Base-by-base conservation (phyloP, 1,140 invertebrate species). In the Kradibia gibbosae region DNA sequence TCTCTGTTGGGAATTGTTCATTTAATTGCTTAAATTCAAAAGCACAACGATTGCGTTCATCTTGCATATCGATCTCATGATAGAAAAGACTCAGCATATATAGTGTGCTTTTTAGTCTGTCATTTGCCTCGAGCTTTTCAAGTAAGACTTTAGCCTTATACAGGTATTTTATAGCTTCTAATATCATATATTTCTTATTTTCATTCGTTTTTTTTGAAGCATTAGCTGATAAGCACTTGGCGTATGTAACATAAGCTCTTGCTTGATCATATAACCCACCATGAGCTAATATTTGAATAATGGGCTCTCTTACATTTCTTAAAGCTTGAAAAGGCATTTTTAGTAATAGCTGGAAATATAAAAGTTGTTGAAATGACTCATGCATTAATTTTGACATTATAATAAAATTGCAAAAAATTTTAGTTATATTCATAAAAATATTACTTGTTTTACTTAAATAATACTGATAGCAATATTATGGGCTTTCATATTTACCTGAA, bases 231-330 rank as follows among this genome's bases (percentile, higher is more conserved):
- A 95, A 89, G 84, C 94, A 95, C 86, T 95, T 95, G 0, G 94
- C 93, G 82, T 94, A 94, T 7, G 94, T 85, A 71, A 94, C 86
- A 79, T 93, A 89, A 5, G 92, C 94, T 89, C 95, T 93, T 3
- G 94, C 96, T 82, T 94, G 93, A 87, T 97, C 96, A 84, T 94
- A 96, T n/a, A 93, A 91, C n/a, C 94, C 95, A 1, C 96, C 96
- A 85, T 97, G 95, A 22, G 95, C 94, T 84, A 97, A 92, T 60
- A 97, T 93, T 60, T 93, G 92, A 0, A 94, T 92, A 84, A 97
- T 93, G 45, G 94, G 93, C 84, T 93, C 93, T 78, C 95, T 93
- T 0, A 96, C 92, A 3, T 96, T 89, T 62, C 92, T 90, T 31
- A 96, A 89, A 0, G 96, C 95, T 89, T 96, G 95, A 80, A 93